Conservation (phyloP, 2,113 vertebrate genomes). For the Pseudopodoces humilis region DNA sequence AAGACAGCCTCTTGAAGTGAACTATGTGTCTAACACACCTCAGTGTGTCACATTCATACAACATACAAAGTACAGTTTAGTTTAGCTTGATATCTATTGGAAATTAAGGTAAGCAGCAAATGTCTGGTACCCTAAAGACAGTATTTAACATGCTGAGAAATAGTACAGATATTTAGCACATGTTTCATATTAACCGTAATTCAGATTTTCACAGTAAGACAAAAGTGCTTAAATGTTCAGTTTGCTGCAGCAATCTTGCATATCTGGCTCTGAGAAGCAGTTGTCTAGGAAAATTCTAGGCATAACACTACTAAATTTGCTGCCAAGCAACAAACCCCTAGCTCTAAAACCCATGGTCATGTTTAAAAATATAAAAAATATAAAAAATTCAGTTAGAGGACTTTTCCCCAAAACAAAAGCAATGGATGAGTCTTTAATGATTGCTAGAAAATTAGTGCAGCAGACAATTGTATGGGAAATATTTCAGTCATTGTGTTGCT, state of each 20-base stretch:
- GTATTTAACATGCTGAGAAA: neutral
- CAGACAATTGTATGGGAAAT: neutral
- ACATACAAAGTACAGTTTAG: neutral
- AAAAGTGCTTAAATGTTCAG: neutral
- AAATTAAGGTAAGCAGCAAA: neutral
- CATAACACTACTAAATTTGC: neutral
- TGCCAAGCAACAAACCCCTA: neutral
- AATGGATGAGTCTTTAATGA: neutral
- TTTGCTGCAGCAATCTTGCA: neutral
- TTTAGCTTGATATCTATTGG: neutral
- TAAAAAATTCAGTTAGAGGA: neutral
- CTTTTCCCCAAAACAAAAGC: neutral
- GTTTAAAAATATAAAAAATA: too few relatives aligned
- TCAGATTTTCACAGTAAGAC: neutral
- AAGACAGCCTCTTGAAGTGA: neutral
- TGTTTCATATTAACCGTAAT: neutral
- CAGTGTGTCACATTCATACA: neutral
- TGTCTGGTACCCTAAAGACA: neutral
- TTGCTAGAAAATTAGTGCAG: neutral
- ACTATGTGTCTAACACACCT: neutral
- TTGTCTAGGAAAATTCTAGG: neutral
- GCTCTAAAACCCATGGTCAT: neutral
- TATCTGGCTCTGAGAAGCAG: neutral
- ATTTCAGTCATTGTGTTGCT: neutral
- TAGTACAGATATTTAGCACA: neutral